Percentiles rank a stretch among this genome's conserved stretches.
These are phyloP conservation scores for Varecia variegata DNA, from an alignment of 2,797 vertebrate species.

Conservation along the genomic window DNA sequence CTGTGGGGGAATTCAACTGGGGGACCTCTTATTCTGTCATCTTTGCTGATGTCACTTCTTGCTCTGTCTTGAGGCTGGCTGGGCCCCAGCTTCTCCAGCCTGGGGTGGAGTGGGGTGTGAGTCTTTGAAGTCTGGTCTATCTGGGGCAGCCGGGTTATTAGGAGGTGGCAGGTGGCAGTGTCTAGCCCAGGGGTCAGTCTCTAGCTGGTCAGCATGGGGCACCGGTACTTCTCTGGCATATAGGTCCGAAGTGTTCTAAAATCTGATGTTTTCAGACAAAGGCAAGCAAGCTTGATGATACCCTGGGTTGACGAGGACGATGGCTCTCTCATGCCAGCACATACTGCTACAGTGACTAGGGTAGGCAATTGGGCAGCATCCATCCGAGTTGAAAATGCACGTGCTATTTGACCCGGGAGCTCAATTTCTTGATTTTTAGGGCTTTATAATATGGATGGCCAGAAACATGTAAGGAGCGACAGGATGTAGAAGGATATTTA, in stretches of 20 bases:
- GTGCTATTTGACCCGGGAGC: neutral
- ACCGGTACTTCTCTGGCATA: neutral
- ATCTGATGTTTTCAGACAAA: neutral
- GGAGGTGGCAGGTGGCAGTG: rapidly evolving
- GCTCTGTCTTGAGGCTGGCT: neutral
- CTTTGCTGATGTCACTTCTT: neutral
- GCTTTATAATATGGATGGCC: neutral
- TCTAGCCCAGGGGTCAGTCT: neutral
- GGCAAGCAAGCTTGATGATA: neutral
- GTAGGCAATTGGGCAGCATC: neutral
- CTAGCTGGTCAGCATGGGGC: neutral
- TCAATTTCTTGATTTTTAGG: neutral
- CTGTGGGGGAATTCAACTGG: neutral
- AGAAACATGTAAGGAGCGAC: neutral
- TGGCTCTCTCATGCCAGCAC: neutral
- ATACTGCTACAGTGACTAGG: too few relatives aligned
- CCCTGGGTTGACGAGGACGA: neutral
- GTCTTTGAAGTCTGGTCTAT: neutral
- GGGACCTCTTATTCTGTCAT: neutral
- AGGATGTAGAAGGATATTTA: neutral
- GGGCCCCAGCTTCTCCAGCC: neutral
- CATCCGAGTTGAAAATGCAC: neutral
- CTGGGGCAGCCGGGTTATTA: neutral
- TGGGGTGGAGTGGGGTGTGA: neutral
- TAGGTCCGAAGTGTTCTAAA: neutral